These are phyloP conservation scores for Nematolebias whitei DNA, from an alignment of 2,113 vertebrate genomes.

Conservation along the genomic window DNA sequence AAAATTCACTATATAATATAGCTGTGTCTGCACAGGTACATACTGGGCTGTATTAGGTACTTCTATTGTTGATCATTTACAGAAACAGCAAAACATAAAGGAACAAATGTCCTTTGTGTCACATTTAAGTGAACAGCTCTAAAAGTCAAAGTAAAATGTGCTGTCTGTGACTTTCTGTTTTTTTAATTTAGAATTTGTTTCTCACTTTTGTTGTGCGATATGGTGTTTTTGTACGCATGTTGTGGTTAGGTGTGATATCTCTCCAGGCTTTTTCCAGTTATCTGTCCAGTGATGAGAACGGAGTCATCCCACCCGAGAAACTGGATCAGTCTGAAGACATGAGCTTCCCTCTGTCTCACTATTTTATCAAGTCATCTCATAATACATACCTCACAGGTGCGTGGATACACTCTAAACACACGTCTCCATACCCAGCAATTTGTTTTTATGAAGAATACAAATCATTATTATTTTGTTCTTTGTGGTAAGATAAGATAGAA, in stretches of 20 bases:
- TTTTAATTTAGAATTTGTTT: not conserved
- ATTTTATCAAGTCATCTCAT: conserved; percentile 98
- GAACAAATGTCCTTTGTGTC: too few relatives aligned
- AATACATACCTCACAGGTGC: conserved; percentile 99
- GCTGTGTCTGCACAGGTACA: too few relatives aligned
- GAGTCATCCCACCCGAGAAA: conserved; percentile 94
- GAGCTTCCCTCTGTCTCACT: conserved; percentile 95
- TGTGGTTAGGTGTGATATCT: conserved; percentile 86
- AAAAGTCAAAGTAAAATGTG: not conserved
- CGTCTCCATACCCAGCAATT: too few relatives aligned
- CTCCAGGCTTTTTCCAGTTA: conserved; percentile 92
- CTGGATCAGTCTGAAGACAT: conserved; percentile 99
- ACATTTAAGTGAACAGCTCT: too few relatives aligned
- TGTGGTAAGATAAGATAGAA: too few relatives aligned
- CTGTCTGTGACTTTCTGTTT: not conserved
- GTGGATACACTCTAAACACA: not conserved
- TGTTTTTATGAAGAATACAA: too few relatives aligned
- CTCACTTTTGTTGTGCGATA: not conserved
- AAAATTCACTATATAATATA: too few relatives aligned
- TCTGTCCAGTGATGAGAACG: conserved; percentile 94
- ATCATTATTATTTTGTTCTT: too few relatives aligned
- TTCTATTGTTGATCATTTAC: too few relatives aligned
- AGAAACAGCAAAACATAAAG: too few relatives aligned
- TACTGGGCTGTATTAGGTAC: too few relatives aligned
- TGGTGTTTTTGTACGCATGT: conserved; percentile 13